Conservation (phyloP, 2,797 vertebrate genomes). For the Diplodus puntazzo region DNA sequence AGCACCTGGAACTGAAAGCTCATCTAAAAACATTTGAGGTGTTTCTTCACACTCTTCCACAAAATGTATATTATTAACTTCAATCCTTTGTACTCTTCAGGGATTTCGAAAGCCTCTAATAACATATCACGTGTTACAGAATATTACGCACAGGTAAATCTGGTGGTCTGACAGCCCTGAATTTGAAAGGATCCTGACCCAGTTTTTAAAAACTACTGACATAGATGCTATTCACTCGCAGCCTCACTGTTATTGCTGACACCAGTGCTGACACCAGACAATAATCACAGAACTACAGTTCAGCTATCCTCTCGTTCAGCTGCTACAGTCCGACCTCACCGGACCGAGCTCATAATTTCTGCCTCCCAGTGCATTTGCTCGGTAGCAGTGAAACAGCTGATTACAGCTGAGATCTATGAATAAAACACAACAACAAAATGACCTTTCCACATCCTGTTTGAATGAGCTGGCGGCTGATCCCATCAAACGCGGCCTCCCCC, state of each 20-base stretch:
- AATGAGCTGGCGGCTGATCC: slow-evolving; percentile 64
- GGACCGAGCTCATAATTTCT: slow-evolving; percentile 8
- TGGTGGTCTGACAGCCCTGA: slow-evolving; percentile 20
- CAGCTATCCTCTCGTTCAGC: slow-evolving; percentile 20
- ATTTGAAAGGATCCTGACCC: slow-evolving; percentile 53
- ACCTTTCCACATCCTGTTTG: slow-evolving; percentile 77
- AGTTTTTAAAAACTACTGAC: slow-evolving; percentile 46
- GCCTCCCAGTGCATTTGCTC: slow-evolving; percentile 5
- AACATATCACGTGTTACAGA: slow-evolving; percentile 32
- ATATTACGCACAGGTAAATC: slow-evolving; percentile 30
- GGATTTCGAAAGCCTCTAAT: slow-evolving; percentile 11
- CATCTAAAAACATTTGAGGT: slow-evolving; percentile 12
- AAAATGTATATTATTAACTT: slow-evolving; percentile 4
- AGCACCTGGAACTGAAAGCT: background rate
- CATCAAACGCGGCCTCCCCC: slow-evolving; percentile 72
- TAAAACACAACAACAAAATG: slow-evolving; percentile 63
- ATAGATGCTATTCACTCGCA: slow-evolving; percentile 31
- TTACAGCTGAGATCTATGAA: slow-evolving; percentile 47
- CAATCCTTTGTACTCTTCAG: slow-evolving; percentile 1
- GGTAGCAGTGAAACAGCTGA: slow-evolving; percentile 36
- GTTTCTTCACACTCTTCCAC: slow-evolving; percentile 1
- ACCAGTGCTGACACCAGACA: slow-evolving; percentile 43
- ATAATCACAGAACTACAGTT: slow-evolving; percentile 1
- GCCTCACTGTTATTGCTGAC: slow-evolving; percentile 43
- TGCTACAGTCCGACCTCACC: background rate